Evolutionary conservation across 2,113 vertebrate genomes (phyloP).

Genomic region (Orthochromis malagaraziensis): DNA sequence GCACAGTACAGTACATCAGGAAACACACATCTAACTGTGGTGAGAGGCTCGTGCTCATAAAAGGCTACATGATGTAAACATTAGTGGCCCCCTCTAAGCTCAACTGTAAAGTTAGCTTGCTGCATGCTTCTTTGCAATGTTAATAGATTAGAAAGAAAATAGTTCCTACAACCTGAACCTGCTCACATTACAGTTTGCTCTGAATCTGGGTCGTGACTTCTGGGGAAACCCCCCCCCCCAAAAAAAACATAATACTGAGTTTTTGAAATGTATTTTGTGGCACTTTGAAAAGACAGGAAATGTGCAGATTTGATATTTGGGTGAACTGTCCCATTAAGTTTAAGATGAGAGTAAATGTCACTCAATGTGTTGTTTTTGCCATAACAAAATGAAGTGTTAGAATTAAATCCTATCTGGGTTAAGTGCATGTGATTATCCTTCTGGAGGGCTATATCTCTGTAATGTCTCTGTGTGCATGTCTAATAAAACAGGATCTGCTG

Average conservation of each 20-base stretch:
- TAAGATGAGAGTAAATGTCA: background rate
- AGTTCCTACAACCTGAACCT: background rate
- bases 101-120: background rate
- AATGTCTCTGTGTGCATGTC: background rate
- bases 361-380: background rate
- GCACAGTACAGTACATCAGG: background rate
- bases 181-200: background rate
- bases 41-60: background rate
- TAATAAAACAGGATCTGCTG: constrained; percentile 4
- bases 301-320: background rate
- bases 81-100: background rate
- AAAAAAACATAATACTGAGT: background rate
- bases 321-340: background rate
- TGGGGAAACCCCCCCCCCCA: too few species aligned
- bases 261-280: background rate
- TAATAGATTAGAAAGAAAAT: background rate
- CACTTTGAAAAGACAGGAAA: background rate
- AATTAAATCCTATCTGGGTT: background rate
- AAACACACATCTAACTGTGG: background rate
- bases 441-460: background rate
- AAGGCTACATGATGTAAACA: background rate
- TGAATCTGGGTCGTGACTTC: background rate
- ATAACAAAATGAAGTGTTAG: background rate
- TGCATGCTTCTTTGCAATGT: background rate
- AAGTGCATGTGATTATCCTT: background rate